Percentiles rank a stretch among this genome's conserved stretches.
Conservation (phyloP, 2,113 vertebrate genomes). For the Suricata suricatta region DNA sequence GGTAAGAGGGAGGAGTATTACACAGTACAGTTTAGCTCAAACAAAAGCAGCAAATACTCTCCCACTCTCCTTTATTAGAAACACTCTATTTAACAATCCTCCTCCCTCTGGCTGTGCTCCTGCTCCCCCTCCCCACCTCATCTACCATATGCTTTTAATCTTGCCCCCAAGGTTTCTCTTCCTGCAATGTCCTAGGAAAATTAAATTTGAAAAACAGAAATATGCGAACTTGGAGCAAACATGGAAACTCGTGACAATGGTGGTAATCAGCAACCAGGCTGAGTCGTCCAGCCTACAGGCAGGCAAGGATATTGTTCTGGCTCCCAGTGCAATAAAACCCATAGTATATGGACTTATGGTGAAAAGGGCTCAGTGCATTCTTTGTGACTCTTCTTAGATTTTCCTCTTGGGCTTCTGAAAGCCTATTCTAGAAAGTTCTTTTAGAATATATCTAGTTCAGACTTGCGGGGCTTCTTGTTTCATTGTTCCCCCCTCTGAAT, state of each 20-base stretch:
- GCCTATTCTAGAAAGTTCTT: neutral
- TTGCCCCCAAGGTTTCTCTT: constrained; percentile 70
- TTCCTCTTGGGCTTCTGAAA: neutral
- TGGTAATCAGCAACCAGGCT: constrained; percentile 52
- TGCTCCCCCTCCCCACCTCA: constrained; percentile 65
- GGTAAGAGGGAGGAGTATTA: constrained; percentile 15
- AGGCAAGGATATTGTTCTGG: neutral
- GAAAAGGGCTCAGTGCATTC: neutral
- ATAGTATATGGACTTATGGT: neutral
- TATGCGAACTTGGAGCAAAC: constrained; percentile 69
- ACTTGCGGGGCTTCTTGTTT: neutral
- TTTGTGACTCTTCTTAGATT: neutral
- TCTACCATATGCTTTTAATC: constrained; percentile 79
- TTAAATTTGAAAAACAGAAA: constrained; percentile 73
- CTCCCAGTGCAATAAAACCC: neutral
- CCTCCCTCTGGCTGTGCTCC: constrained; percentile 66
- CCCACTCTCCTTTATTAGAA: constrained; percentile 76
- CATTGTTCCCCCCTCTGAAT: neutral
- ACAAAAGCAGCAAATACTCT: constrained; percentile 67
- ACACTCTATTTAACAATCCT: constrained; percentile 73
- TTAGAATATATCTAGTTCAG: neutral
- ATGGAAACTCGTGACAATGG: constrained; percentile 68
- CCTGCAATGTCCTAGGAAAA: constrained; percentile 66
- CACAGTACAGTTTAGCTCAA: constrained; percentile 18
- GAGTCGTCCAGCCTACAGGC: neutral